phyloP scores from a whole-genome alignment of 2,113 vertebrate species.

The Pardalotus punctatus region DNA sequence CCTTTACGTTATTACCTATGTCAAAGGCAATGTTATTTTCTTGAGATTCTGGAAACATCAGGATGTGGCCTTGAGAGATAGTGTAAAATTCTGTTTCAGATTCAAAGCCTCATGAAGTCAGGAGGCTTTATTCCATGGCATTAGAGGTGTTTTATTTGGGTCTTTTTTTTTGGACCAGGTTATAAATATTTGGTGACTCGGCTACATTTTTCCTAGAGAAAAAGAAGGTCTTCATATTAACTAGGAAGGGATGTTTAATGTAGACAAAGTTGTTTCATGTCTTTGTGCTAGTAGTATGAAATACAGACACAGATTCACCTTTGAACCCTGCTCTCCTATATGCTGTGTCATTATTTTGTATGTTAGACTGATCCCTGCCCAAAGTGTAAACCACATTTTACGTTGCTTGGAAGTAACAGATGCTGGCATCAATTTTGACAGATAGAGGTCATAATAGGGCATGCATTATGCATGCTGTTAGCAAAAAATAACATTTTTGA shows the following conservation, averaged over 20 bases:
- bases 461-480: not conserved
- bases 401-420: not conserved
- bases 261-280: not conserved
- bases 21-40: not conserved
- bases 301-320: not conserved
- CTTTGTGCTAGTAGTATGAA: not conserved
- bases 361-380: not conserved
- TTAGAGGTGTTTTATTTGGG: not conserved
- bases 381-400: fast-evolving
- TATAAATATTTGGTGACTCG: not conserved
- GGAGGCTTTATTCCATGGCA: not conserved
- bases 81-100: not conserved
- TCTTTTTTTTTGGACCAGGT: not conserved
- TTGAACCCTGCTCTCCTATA: not conserved
- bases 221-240: not conserved
- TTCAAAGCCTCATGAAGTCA: not conserved
- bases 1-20: not conserved
- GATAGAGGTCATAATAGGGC: not conserved
- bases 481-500: not conserved
- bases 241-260: not conserved
- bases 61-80: not conserved
- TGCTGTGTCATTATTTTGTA: not conserved
- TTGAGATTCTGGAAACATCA: not conserved
- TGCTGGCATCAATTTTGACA: not conserved
- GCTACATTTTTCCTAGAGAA: not conserved